Base-by-base conservation (phyloP, 2,797 vertebrate genomes). In the Microtus obscurus region DNA sequence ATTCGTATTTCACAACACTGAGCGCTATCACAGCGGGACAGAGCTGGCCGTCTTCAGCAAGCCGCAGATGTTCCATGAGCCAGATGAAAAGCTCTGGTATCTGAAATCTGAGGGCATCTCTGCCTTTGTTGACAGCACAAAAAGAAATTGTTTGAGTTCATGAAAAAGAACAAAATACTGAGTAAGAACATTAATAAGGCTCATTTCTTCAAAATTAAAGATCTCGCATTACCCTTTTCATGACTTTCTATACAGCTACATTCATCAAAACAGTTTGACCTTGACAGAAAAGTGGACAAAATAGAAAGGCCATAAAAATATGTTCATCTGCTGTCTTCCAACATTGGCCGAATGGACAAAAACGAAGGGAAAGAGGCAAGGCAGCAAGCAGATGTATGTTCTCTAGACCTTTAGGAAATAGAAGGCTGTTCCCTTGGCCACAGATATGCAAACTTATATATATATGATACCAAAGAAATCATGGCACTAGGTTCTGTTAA, bases 151-250 rank as follows among this genome's bases (percentile, higher is more conserved):
- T 59, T 63, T 63, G 59, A 77, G 56, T 65, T 88, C 77, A 43
- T 17, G 71, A 37, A 16, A 77, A 93, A 94, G 63, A 48, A 31
- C 29, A 80, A 80, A 95, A 63, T 45, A 73, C 37, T 45, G 63
- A 92, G 56, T 53, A 8, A 77, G 6, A 45, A 63, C 29, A n/a
- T 63, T 17, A 67, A 65, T 88, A 53, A 34, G 23, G 17, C 17
- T 23, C 53, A 74, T 37, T 16, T 83, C 19, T 78, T 89, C 7
- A n/a, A 91, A 96, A 87, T 80, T 23, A 56, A 86, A 95, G 40
- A 48, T 82, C 21, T 77, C 37, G 29, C 0, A 61, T 59, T 56
- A 45, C 13, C 12, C n/a, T 17, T 37, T 80, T 48, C 19, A 91
- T 71, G 40, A 69, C 61, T 83, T 76, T 69, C 17, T 63, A n/a